phyloP scores from a whole-genome alignment of 2,888 invertebrate species.

The Chironomus tentans region DNA sequence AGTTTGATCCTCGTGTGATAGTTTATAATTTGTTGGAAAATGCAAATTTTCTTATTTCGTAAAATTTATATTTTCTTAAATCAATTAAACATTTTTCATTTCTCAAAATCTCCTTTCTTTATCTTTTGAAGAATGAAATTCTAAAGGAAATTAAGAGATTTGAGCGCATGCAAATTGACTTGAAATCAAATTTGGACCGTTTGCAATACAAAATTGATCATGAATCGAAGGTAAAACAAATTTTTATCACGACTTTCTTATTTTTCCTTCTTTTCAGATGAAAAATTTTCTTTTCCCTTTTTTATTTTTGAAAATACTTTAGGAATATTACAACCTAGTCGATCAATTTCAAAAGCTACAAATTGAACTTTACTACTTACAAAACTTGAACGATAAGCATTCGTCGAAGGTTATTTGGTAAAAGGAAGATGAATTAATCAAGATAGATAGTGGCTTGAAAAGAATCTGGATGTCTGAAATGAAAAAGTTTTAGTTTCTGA shows the following conservation, averaged over 20 bases:
- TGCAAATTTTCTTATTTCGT: no score
- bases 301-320: background rate
- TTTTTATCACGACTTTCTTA: background rate
- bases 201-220: slow-evolving; percentile 28
- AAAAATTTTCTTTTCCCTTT: background rate
- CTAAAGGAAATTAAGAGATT: slow-evolving; percentile 29
- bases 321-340: slow-evolving; percentile 28
- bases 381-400: slow-evolving; percentile 27
- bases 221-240: slow-evolving; percentile 28
- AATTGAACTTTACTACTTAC: slow-evolving; percentile 29
- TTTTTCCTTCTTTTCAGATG: background rate
- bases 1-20: background rate
- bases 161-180: slow-evolving; percentile 29
- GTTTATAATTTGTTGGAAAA: no score
- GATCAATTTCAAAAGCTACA: slow-evolving; percentile 29
- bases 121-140: slow-evolving; percentile 27
- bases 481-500: no score
- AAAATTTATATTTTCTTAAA: no score
- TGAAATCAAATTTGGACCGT: slow-evolving; percentile 29
- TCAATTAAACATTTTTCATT: no score
- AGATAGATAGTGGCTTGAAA: no score
- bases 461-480: no score
- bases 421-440: background rate
- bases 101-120: no score
- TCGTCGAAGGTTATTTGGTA: slow-evolving; percentile 10